Percentiles rank a stretch among this genome's conserved stretches.
Evolutionary conservation across 2,888 invertebrate genomes (phyloP).

Genomic region (Eupsilia transversa): DNA sequence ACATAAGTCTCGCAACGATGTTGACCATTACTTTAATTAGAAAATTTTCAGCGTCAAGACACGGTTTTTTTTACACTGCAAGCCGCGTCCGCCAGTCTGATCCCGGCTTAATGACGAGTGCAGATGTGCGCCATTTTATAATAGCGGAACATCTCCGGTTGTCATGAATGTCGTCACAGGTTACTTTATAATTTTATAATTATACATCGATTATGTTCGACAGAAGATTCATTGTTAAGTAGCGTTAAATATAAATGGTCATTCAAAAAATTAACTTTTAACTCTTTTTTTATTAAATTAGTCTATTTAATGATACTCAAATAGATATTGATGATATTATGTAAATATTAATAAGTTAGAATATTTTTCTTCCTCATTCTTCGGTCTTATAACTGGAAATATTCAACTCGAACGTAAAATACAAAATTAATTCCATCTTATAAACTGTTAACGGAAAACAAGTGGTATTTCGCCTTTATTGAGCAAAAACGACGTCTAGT

Average conservation of each 20-base stretch:
- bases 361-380: neutral
- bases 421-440: constrained; percentile 17
- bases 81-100: constrained; percentile 56
- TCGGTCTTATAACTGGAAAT: neutral
- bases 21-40: constrained; percentile 45
- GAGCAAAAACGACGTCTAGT: constrained; percentile 12
- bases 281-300: neutral
- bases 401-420: constrained; percentile 5
- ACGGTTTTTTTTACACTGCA: constrained; percentile 42
- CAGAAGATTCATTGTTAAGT: constrained; percentile 23
- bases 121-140: constrained; percentile 35
- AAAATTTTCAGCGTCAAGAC: constrained; percentile 18
- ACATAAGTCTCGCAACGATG: constrained; percentile 38
- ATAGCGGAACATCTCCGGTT: constrained; percentile 31
- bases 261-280: neutral
- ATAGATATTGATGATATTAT: neutral
- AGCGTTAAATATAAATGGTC: neutral
- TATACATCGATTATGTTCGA: constrained; percentile 29
- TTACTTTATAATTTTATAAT: constrained; percentile 32
- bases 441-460: neutral
- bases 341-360: neutral
- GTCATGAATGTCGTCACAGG: constrained; percentile 47
- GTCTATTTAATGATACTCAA: neutral
- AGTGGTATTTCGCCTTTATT: constrained; percentile 19
- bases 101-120: constrained; percentile 53